phyloP scores from a whole-genome alignment of 1,140 invertebrate species.

The Procambarus clarkii region DNA sequence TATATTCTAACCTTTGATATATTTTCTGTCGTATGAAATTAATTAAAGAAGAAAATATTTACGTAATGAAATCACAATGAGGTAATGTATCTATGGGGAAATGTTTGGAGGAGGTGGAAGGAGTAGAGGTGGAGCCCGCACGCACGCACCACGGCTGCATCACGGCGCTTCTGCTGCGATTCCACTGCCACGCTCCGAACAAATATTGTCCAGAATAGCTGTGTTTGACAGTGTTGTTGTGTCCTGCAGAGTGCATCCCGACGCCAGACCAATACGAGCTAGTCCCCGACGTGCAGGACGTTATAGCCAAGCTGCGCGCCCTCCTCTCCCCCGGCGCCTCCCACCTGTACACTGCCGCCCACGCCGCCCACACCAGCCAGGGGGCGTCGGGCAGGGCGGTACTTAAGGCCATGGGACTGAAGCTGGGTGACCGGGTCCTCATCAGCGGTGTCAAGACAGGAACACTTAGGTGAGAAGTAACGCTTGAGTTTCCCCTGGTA shows the following conservation, averaged over 20 bases:
- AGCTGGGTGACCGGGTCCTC: slow-evolving; percentile 78
- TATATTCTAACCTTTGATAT: no score
- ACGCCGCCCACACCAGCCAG: slow-evolving; percentile 34
- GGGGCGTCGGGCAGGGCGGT: slow-evolving; percentile 77
- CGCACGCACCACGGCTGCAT: no score
- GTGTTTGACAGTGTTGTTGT: neutral
- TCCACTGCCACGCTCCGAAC: no score
- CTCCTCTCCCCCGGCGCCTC: slow-evolving; percentile 72
- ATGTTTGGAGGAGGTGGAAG: no score
- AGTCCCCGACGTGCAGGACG: slow-evolving; percentile 75
- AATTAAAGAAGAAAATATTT: no score
- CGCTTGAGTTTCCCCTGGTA: neutral
- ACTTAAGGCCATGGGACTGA: slow-evolving; percentile 77
- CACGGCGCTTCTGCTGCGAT: no score
- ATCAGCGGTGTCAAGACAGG: slow-evolving; percentile 78
- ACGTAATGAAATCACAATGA: no score
- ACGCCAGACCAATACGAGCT: slow-evolving; percentile 75
- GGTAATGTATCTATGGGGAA: no score
- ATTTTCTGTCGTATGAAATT: no score
- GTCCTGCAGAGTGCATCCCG: slow-evolving; percentile 77
- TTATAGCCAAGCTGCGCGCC: slow-evolving; percentile 73
- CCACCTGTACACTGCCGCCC: slow-evolving; percentile 27
- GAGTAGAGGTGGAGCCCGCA: no score
- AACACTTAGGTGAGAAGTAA: slow-evolving; percentile 77
- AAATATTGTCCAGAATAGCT: no score